phyloP scores from a whole-genome alignment of 2,113 vertebrate genomes.

The Oxyura jamaicensis region DNA sequence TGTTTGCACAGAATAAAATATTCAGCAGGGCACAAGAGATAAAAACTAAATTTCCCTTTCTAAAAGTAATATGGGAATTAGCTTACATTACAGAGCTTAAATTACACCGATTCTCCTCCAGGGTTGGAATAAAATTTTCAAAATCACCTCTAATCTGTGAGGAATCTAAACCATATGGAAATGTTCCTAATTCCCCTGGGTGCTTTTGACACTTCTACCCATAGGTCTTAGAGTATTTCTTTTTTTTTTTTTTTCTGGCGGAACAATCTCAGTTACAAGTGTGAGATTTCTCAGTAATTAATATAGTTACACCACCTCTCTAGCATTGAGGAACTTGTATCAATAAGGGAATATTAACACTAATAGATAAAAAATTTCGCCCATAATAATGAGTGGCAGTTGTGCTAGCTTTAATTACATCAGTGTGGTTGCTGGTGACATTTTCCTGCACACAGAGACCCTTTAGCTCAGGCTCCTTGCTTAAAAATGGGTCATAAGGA shows the following conservation, averaged over 20 bases:
- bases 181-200: slow-evolving; percentile 27
- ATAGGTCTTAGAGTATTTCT: neutral
- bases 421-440: neutral
- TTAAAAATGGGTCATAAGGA: neutral
- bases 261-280: neutral
- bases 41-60: slow-evolving; percentile 49
- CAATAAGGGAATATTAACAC: neutral
- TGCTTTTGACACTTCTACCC: slow-evolving; percentile 7
- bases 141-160: slow-evolving; percentile 43
- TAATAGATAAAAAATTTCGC: neutral
- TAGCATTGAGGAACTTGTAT: neutral
- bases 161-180: slow-evolving; percentile 55
- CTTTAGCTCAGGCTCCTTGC: neutral
- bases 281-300: neutral
- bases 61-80: slow-evolving; percentile 38
- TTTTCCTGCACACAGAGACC: neutral
- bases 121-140: slow-evolving; percentile 42
- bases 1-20: slow-evolving; percentile 38
- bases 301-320: neutral
- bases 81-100: slow-evolving; percentile 24
- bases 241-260: neutral
- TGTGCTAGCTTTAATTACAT: neutral
- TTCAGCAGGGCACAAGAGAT: neutral
- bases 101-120: slow-evolving; percentile 37
- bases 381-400: neutral